Conservation (phyloP, 2,113 vertebrate species). For the Penelope pileata region DNA sequence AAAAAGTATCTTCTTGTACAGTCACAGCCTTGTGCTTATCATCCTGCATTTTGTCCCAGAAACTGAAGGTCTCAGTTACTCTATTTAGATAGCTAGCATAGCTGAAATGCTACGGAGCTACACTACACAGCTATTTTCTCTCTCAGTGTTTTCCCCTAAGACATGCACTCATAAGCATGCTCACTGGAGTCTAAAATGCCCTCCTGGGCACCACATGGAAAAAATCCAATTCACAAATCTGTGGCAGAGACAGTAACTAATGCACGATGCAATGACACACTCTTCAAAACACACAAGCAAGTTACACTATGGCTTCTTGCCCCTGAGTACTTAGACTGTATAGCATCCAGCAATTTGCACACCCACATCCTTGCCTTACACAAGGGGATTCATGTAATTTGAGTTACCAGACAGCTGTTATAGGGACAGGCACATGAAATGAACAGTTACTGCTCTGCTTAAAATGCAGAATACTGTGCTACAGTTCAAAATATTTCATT, state of each 20-base stretch:
- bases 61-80: neutral
- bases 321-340: neutral
- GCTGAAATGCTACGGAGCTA: neutral
- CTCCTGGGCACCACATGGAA: neutral
- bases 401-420: neutral
- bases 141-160: neutral
- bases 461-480: neutral
- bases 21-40: neutral
- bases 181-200: neutral
- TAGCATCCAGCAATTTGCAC: neutral
- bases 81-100: neutral
- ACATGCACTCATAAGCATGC: fast-evolving
- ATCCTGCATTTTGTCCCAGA: neutral
- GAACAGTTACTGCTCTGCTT: neutral
- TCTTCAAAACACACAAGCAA: neutral
- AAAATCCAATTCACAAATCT: neutral
- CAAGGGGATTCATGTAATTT: neutral
- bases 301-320: neutral
- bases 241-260: neutral
- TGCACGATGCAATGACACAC: neutral
- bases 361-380: neutral
- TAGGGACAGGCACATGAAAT: neutral
- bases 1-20: neutral
- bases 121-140: neutral
- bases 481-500: neutral